Conservation (phyloP, 1,140 invertebrate genomes). For the Pinna nobilis region DNA sequence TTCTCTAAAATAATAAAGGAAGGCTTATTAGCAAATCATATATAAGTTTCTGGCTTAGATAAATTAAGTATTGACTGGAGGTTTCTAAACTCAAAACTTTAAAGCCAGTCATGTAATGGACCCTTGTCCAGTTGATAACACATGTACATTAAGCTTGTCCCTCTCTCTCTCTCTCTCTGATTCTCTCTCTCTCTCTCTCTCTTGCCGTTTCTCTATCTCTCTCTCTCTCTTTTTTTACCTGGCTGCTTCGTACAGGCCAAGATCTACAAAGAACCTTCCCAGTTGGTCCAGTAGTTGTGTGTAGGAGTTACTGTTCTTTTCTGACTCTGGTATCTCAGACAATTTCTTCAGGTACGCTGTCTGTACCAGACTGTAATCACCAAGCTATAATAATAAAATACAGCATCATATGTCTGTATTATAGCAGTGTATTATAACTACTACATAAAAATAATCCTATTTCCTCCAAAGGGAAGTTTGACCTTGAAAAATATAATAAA, state of each 20-base stretch:
- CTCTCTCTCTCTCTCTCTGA: too few relatives aligned
- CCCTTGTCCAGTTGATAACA: too few relatives aligned
- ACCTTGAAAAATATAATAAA: too few relatives aligned
- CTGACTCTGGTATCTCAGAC: slow-evolving; percentile 24
- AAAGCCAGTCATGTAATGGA: too few relatives aligned
- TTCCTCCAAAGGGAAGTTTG: too few relatives aligned
- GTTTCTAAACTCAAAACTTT: too few relatives aligned
- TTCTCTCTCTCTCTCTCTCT: too few relatives aligned
- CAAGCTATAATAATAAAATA: slow-evolving; percentile 41
- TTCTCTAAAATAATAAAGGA: slow-evolving; percentile 31
- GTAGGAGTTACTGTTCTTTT: slow-evolving; percentile 21
- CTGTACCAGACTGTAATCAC: slow-evolving; percentile 46
- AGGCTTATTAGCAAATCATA: background rate
- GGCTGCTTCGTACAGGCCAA: slow-evolving; percentile 49
- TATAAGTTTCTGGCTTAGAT: background rate
- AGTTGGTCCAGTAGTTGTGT: slow-evolving; percentile 31
- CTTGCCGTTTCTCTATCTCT: too few relatives aligned
- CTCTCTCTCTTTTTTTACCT: slow-evolving; percentile 28
- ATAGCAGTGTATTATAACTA: too few relatives aligned
- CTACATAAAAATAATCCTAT: too few relatives aligned
- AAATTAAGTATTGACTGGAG: too few relatives aligned
- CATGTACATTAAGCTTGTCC: too few relatives aligned
- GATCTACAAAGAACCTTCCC: slow-evolving; percentile 50
- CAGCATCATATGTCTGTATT: background rate
- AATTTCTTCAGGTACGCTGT: slow-evolving; percentile 48